These are phyloP conservation scores for Amphipoea oculea DNA, from an alignment of 2,888 invertebrate genomes.

Conservation along the genomic window DNA sequence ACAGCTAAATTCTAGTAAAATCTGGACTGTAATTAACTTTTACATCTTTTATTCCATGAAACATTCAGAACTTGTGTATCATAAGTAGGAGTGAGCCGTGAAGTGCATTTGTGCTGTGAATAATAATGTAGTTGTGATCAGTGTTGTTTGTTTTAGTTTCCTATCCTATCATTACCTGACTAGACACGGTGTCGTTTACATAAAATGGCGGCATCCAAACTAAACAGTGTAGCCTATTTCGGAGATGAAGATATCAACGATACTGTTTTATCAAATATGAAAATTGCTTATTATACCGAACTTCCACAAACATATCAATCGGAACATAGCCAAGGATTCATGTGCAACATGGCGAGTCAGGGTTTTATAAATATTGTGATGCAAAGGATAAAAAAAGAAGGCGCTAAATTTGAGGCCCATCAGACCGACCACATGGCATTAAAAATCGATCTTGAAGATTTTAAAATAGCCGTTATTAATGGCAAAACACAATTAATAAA, in stretches of 20 bases:
- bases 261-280: conserved; percentile 8
- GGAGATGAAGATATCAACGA: conserved; percentile 18
- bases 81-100: background rate
- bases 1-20: background rate
- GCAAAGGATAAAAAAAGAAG: conserved; percentile 10
- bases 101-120: conserved; percentile 17
- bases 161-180: background rate
- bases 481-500: conserved; percentile 34
- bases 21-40: background rate
- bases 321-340: background rate
- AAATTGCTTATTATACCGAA: conserved; percentile 21
- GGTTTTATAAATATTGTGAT: conserved; percentile 29
- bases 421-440: background rate
- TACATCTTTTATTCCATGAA: background rate
- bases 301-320: conserved; percentile 1
- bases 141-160: conserved; percentile 31
- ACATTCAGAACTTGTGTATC: background rate
- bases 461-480: conserved; percentile 15
- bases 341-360: conserved; percentile 28
- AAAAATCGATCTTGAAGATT: conserved; percentile 21
- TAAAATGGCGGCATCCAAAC: conserved; percentile 32
- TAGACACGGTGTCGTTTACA: conserved; percentile 7
- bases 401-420: background rate
- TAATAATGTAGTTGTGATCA: conserved; percentile 7
- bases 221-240: conserved; percentile 1